phyloP scores from a whole-genome alignment of 2,113 vertebrate species.

The Anas platyrhynchos region DNA sequence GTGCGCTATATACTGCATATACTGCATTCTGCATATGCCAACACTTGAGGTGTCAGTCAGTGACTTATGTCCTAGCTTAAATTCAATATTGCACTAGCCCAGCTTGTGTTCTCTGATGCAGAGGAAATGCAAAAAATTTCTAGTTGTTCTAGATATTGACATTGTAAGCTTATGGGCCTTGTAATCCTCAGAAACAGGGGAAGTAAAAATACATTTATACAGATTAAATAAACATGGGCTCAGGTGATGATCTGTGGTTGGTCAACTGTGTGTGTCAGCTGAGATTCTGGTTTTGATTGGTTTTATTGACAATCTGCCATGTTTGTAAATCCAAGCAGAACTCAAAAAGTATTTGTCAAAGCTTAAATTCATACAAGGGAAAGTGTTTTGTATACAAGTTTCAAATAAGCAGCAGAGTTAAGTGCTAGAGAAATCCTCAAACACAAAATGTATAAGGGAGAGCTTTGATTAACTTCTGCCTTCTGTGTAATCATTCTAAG shows the following conservation, averaged over 20 bases:
- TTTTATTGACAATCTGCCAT: neutral
- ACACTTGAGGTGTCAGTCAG: neutral
- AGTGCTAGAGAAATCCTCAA: neutral
- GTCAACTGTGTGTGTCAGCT: neutral
- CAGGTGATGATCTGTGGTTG: neutral
- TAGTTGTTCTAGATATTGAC: neutral
- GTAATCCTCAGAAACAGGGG: neutral
- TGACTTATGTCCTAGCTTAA: neutral
- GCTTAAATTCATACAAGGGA: neutral
- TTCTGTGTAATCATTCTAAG: neutral
- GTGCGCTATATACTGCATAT: neutral
- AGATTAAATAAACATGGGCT: neutral
- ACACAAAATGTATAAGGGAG: neutral
- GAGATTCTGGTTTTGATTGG: neutral
- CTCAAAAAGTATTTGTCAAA: neutral
- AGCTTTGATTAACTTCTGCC: neutral
- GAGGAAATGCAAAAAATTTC: neutral
- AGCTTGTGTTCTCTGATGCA: neutral
- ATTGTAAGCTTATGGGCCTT: neutral
- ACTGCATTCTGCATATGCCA: neutral
- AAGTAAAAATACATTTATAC: neutral
- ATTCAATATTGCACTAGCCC: neutral
- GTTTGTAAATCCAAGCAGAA: neutral
- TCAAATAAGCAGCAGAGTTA: neutral
- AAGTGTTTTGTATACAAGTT: neutral